Evolutionary conservation across 2,113 vertebrate species (phyloP).

Genomic region (Tenebrosternarchus preto): DNA sequence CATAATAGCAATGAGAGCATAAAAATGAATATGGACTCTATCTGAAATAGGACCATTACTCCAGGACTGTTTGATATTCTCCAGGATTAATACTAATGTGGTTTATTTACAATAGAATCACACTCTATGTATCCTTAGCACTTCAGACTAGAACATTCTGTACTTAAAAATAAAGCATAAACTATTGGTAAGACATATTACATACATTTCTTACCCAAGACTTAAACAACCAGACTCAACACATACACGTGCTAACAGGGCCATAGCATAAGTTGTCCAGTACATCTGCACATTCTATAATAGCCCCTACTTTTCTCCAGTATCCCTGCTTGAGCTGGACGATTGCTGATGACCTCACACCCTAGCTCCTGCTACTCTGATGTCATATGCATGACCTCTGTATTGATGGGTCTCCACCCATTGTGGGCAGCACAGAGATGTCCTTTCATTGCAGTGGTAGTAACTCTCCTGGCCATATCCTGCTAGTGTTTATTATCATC

Average conservation of each 20-base stretch:
- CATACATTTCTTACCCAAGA: not conserved
- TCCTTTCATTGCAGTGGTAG: constrained; percentile 49
- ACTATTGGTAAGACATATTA: not conserved
- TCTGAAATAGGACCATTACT: no score
- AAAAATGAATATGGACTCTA: no score
- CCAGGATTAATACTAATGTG: no score
- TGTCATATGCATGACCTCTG: constrained; percentile 54
- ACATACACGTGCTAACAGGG: not conserved
- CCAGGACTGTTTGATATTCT: no score
- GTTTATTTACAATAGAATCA: no score
- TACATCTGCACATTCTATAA: not conserved
- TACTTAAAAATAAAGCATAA: no score
- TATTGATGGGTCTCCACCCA: constrained; percentile 26
- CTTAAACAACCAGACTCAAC: not conserved
- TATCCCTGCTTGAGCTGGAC: constrained; percentile 26
- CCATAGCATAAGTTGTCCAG: not conserved
- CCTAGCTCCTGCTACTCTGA: constrained; percentile 45
- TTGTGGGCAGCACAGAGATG: constrained; percentile 60
- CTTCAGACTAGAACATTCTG: no score
- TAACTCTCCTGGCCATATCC: constrained; percentile 45
- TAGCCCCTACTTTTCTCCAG: not conserved
- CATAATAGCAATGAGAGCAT: no score
- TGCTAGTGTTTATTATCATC: constrained; percentile 42
- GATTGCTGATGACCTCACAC: constrained; percentile 64
- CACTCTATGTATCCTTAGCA: no score